Base-by-base conservation (phyloP, 35 echinoderm and acorn worm species). In the Strongylocentrotus purpuratus region DNA sequence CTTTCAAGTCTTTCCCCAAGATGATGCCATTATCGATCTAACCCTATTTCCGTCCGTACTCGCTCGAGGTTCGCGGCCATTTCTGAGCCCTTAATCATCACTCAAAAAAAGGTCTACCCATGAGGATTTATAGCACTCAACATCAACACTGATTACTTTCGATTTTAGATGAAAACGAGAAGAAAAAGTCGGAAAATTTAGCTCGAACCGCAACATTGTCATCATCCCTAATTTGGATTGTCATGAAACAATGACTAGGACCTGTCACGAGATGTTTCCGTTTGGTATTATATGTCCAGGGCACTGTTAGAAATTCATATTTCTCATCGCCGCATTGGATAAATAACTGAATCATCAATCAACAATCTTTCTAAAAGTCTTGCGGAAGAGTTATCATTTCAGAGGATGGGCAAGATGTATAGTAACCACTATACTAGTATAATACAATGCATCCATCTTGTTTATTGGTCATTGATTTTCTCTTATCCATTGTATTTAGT, bases 21-120 rank as follows among this genome's bases (percentile, higher is more conserved):
- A 78, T 78, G 65, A 78, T 78, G 65, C 65, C 65, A 78, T 78
- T n/a, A 78, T 78, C 22, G 65, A 28, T 78, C 65, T 78, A 78
- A 78, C 20, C 65, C 65, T 78, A 78, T 78, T 78, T 78, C 65
- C 65, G 65, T 78, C 22, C 65, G 65, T 28, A n/a, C 65, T 78
- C 22, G 65, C 4, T 78, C 20, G 65, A 28, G 5, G 65, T 78
- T 78, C 65, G 18, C 25, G 22, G 65, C 65, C 65, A 78, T 25
- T 7, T 78, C 20, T 78, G 65, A 78, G 65, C 22, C 28, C 65
- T 78, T 78, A 78, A 78, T n/a, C n/a, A 78, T 78, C 22, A n/a
- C n/a, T n/a, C n/a, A 15, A 78, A 78, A 78, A 78, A 78, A 22
- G 65, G 11, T 14, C 28, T 78, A 22, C 65, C 65, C 65, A 28